A percentile compares a stretch with the other conserved stretches of the same genome.
phyloP scores from a whole-genome alignment of 2,797 vertebrate species.

The Microchirus variegatus region DNA sequence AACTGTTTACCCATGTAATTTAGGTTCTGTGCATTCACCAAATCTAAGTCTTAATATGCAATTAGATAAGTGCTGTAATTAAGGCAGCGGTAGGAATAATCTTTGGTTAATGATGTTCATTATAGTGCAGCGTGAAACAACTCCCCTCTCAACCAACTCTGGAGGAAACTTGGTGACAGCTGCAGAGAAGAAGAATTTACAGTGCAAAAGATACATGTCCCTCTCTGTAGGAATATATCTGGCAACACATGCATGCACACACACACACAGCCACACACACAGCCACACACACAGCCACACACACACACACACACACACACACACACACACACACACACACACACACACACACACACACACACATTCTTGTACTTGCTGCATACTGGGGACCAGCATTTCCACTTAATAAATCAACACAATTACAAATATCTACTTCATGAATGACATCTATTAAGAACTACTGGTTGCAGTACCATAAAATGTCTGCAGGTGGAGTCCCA shows the following conservation, averaged over 20 bases:
- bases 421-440: no score
- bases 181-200: conserved; percentile 50
- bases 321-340: conserved; percentile 19
- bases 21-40: conserved; percentile 64
- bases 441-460: no score
- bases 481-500: no score
- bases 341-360: conserved; percentile 23
- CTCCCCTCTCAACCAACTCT: conserved; percentile 57
- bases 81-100: conserved; percentile 70
- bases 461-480: no score
- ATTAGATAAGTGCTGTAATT: conserved; percentile 75
- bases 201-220: conserved; percentile 28
- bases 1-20: conserved; percentile 74
- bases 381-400: no score
- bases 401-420: no score
- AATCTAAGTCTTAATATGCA: conserved; percentile 72
- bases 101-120: conserved; percentile 75
- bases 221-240: conserved; percentile 39
- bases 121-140: conserved; percentile 67
- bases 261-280: conserved; percentile 19
- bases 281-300: no score
- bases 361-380: no score
- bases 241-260: conserved; percentile 30
- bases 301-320: conserved; percentile 20
- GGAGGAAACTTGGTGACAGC: conserved; percentile 59